These are phyloP conservation scores for Ptychoptera contaminata DNA, from an alignment of 2,888 invertebrate species.

Conservation along the genomic window DNA sequence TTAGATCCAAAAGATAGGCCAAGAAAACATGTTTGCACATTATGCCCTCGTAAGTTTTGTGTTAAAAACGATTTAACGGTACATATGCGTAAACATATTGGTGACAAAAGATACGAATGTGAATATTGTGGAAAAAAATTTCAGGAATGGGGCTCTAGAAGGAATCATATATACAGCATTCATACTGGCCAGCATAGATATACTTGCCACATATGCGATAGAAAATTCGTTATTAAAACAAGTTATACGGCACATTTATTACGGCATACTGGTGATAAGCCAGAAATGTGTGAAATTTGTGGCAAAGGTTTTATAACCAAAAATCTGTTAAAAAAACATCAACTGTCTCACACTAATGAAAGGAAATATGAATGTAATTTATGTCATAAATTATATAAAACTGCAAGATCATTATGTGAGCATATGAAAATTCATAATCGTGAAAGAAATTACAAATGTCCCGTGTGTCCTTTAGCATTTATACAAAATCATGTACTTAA, in stretches of 20 bases:
- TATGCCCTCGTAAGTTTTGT: no score
- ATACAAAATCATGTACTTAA: no score
- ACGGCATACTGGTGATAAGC: background rate
- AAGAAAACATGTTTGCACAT: no score
- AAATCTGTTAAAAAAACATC: background rate
- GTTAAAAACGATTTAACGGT: background rate
- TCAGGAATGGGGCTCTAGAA: background rate
- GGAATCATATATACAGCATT: background rate
- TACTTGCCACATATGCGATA: no score
- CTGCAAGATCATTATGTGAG: no score
- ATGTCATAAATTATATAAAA: background rate
- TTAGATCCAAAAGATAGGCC: no score
- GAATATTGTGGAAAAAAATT: conserved; percentile 1
- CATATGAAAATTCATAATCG: no score
- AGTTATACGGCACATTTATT: no score
- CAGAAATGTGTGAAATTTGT: background rate
- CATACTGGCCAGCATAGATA: background rate
- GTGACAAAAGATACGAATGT: background rate
- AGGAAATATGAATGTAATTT: background rate
- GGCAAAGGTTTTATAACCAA: background rate
- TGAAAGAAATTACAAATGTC: no score
- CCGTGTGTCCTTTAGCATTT: no score
- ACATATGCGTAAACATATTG: background rate
- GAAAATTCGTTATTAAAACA: no score
- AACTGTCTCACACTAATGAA: background rate